Evolutionary conservation across 2,888 invertebrate genomes (phyloP).

Genomic region (Theodoxus fluviatilis): DNA sequence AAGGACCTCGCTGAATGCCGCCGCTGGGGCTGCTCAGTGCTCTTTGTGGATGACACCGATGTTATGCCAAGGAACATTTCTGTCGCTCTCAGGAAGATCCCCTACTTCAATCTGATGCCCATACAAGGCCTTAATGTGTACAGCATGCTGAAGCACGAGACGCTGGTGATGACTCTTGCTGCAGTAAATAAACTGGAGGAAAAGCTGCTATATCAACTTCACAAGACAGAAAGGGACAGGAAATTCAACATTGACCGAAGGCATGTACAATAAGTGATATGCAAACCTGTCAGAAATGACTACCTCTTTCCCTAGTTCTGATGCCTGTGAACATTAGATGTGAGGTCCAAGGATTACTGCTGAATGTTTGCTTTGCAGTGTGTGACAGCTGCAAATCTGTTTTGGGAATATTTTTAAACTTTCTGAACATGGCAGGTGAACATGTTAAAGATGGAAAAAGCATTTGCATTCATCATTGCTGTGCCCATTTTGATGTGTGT

Average conservation of each 20-base stretch:
- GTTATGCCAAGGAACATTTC: conserved; percentile 88
- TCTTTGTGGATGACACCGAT: conserved; percentile 89
- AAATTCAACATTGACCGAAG: conserved; percentile 21
- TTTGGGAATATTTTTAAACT: too few relatives aligned
- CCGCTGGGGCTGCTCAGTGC: conserved; percentile 94
- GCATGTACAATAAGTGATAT: too few relatives aligned
- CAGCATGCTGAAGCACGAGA: conserved; percentile 96
- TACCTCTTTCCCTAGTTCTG: too few relatives aligned
- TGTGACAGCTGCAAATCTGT: too few relatives aligned
- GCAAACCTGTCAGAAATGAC: too few relatives aligned
- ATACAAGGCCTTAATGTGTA: conserved; percentile 89
- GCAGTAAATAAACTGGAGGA: conserved; percentile 87
- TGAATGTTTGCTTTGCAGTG: too few relatives aligned
- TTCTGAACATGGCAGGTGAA: too few relatives aligned
- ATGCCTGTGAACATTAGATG: too few relatives aligned
- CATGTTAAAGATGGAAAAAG: too few relatives aligned
- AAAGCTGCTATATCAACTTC: conserved; percentile 53
- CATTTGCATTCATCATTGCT: too few relatives aligned
- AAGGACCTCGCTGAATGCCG: conserved; percentile 81
- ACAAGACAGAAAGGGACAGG: conserved; percentile 34
- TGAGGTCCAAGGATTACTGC: too few relatives aligned
- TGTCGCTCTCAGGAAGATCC: conserved; percentile 79
- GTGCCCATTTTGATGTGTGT: too few relatives aligned
- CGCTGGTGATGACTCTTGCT: conserved; percentile 83
- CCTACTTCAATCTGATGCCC: conserved; percentile 92